Base-by-base conservation (phyloP, 2,113 vertebrate genomes). In the Alligator sinensis region DNA sequence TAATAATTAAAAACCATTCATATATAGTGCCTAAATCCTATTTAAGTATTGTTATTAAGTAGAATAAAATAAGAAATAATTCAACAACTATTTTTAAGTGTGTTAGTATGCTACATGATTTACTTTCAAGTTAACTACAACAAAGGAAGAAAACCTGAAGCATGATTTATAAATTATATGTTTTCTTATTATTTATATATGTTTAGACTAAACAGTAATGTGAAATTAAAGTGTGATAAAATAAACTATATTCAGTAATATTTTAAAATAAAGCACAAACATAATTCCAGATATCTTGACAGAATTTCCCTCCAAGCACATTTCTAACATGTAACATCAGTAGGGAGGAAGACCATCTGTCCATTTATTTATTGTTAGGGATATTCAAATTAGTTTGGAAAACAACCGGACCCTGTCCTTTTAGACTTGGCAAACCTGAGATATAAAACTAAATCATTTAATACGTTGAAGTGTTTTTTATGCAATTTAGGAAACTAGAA, bases 321-420 rank as follows among this genome's bases (percentile, higher is more conserved):
- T 59, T 92, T 93, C 78, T 82, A 76, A 59, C 30, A 38, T 84
- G 28, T 86, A 96, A 82, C 72, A 84, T 86, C 87, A 91, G 47
- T 68, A 88, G 95, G 86, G 62, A 91, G 80, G 74, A 81, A 63
- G 59, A n/a, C 96, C 95, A 95, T 96, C 95, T 96, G 94, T 91
- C 92, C 66, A 54, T 91, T 89, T 90, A 57, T 84, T 93, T 91
- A 78, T 86, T 82, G 74, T 27, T 77, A 80, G 92, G 47, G 21
- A 84, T 91, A 80, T 75, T 88, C 76, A 92, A 28, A 57, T 78
- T 95, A 82, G 15, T 88, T 82, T 94, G 89, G 87, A 95, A 93
- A 86, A 66, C 24, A 84, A 82, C 47, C 83, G 93, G 64, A 77
- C 54, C 4, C 54, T 62, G 21, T 88, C 64, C 64, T 94, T 86